Evolutionary conservation across 1,140 invertebrate genomes (phyloP).

Genomic region (Mycetomoellerius zeteki): DNA sequence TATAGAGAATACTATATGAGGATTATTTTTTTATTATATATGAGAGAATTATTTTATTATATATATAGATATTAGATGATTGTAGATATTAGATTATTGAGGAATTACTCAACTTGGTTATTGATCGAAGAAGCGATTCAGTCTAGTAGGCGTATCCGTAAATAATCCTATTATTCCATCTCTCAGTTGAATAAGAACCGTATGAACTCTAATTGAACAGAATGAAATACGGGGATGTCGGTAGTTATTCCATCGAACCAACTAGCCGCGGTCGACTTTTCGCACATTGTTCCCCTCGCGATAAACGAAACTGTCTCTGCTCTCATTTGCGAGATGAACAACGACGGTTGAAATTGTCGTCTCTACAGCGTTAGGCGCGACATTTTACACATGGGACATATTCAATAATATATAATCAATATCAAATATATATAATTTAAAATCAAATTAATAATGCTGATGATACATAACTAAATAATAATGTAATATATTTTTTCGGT

Average conservation of each 20-base stretch:
- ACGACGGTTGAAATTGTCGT: neutral
- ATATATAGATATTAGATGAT: neutral
- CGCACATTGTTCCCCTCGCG: constrained; percentile 27
- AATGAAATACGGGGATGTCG: constrained; percentile 80
- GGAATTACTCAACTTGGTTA: neutral
- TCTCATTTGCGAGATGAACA: neutral
- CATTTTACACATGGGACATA: neutral
- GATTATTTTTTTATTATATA: neutral
- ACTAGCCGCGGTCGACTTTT: constrained; percentile 66
- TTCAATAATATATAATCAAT: neutral
- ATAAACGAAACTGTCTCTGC: neutral
- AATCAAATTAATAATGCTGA: neutral
- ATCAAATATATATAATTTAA: neutral
- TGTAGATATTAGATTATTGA: neutral
- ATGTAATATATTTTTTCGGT: neutral
- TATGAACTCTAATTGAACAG: constrained; percentile 64
- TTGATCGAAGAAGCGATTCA: constrained; percentile 25
- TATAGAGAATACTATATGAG: neutral
- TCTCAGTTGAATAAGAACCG: constrained; percentile 38
- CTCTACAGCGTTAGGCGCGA: neutral
- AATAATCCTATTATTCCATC: constrained; percentile 51
- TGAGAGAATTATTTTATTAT: neutral
- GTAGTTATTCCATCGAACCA: constrained; percentile 79
- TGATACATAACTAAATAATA: neutral
- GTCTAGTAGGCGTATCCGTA: constrained; percentile 27